Evolutionary conservation across 1,140 invertebrate genomes (phyloP), one percentile per base, ranked within the genome.

Genomic region (Dolichoris vasculosae): DNA sequence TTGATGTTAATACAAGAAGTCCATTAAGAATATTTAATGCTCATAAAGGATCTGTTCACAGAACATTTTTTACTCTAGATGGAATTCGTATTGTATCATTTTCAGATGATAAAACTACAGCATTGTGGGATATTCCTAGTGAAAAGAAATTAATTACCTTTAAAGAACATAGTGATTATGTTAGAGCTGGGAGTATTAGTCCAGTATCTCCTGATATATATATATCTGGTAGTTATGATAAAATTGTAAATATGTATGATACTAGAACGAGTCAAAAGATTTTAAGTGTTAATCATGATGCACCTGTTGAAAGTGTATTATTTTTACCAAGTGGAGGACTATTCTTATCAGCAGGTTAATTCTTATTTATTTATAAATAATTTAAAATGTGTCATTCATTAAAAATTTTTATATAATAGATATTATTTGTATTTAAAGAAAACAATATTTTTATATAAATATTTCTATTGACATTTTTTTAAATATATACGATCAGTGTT

Each of bases 191-290:
- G 48, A 95, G 95, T 71, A 94, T 96, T n/a, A 97, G 96, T 91
- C 95, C 96, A 15, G 94, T 96, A 55, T 96, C 96, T 11, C 94
- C 95, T 59, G 95, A 97, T 90, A 95, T 97, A 83, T 93, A 98
- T 80, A 89, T 98, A 73, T 97, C 97, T 8, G 99, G 98, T 64
- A 96, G 97, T n/a, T 99, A 99, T 93, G 99, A 99, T 93, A 96
- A 98, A 91, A 96, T 95, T 82, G 95, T 99, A 0, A 96, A 97
- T 90, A 94, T 99, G 92, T 99, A 97, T 94, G 99, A 99, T 92
- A 95, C 95, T 17, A 94, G 98, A 89, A 95, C 95, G 1, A 94
- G 95, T 88, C 94, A 95, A 87, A 95, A 96, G 86, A 94, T 96
- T 35, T 92, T 97, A 67, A 95, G 94, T 46, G 96, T 99, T 13